Conservation (phyloP, 2,888 invertebrate species). For the Tipula lateralis region DNA sequence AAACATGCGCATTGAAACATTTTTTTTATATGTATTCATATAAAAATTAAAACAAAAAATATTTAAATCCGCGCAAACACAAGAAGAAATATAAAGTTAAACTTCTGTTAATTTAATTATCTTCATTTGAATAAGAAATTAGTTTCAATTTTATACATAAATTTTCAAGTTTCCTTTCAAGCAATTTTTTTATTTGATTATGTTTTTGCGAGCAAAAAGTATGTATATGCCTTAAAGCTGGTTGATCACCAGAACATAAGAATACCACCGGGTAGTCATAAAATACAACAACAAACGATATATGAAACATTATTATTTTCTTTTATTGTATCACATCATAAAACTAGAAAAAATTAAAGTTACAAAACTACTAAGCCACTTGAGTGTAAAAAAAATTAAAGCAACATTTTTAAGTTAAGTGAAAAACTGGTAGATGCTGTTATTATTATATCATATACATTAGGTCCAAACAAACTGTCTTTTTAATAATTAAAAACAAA, state of each 20-base stretch:
- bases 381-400: not conserved
- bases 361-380: not conserved
- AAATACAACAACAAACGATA: not conserved
- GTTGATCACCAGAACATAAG: not conserved
- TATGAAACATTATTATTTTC: not conserved
- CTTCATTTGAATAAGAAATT: conserved; percentile 24
- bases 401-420: not conserved
- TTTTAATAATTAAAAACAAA: too few species aligned
- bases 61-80: not conserved
- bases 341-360: not conserved
- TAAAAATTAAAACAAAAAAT: not conserved
- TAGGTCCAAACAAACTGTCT: too few species aligned
- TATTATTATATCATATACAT: too few species aligned
- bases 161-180: not conserved
- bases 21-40: not conserved
- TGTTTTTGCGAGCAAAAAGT: not conserved
- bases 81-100: not conserved
- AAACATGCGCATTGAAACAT: not conserved
- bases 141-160: conserved; percentile 11
- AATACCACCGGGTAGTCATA: not conserved
- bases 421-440: not conserved
- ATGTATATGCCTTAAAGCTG: not conserved
- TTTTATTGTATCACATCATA: not conserved
- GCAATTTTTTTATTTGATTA: not conserved
- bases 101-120: conserved; percentile 24